These are phyloP conservation scores for Microcebus tavaratra DNA, from an alignment of 2,113 vertebrate species.

Conservation along the genomic window DNA sequence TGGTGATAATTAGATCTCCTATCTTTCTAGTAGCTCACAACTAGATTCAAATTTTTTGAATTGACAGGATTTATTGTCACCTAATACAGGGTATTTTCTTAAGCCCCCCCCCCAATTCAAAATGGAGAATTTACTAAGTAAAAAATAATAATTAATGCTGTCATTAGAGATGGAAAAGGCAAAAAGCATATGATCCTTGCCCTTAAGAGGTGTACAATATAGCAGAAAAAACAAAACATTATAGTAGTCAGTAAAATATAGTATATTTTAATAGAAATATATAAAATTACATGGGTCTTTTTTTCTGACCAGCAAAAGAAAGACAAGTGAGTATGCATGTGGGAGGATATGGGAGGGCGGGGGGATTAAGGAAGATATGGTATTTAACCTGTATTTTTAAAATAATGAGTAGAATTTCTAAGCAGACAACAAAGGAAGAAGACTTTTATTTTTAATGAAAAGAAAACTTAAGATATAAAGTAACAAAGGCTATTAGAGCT, in stretches of 20 bases:
- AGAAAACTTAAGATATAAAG: background rate
- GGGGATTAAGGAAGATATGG: background rate
- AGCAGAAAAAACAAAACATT: background rate
- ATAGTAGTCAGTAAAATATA: background rate
- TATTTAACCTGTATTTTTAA: background rate
- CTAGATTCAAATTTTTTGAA: background rate
- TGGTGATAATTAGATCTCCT: background rate
- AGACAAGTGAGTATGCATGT: background rate
- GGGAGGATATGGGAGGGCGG: fast-evolving
- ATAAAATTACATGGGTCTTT: background rate
- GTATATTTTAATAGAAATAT: background rate
- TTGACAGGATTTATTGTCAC: no score
- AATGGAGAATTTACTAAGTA: background rate
- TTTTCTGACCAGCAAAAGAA: background rate
- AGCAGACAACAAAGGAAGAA: background rate
- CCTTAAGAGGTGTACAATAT: background rate
- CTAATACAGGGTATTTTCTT: background rate
- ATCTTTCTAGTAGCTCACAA: background rate
- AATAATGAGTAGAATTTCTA: conserved; percentile 28
- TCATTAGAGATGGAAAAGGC: background rate
- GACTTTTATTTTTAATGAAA: background rate
- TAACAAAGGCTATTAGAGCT: background rate
- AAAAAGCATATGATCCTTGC: background rate
- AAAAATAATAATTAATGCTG: background rate
- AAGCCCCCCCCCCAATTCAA: background rate